Evolutionary conservation across 2,113 vertebrate genomes (phyloP).

Genomic region (Sialia sialis): DNA sequence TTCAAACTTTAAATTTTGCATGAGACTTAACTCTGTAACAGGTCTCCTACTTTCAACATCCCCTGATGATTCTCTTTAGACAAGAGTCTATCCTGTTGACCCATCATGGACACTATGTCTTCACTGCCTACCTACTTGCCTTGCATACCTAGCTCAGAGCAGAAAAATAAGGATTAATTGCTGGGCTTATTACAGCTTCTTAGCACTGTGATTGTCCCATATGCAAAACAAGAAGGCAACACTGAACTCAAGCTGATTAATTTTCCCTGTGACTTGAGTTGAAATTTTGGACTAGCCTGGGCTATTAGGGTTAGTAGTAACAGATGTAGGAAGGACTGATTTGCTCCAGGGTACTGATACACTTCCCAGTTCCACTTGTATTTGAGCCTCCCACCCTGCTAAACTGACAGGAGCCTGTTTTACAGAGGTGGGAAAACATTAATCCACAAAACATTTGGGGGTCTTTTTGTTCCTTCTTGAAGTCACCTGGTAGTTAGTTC

Average conservation of each 20-base stretch:
- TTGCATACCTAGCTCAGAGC: not conserved
- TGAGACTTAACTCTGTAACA: not conserved
- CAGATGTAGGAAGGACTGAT: not conserved
- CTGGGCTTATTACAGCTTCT: fast-evolving
- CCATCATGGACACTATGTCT: not conserved
- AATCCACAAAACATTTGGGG: not conserved
- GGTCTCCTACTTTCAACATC: not conserved
- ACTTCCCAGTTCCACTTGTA: not conserved
- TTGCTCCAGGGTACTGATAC: not conserved
- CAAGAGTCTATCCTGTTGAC: not conserved
- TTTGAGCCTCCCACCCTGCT: not conserved
- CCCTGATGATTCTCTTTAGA: not conserved
- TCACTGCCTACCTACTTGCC: not conserved
- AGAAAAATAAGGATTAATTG: not conserved
- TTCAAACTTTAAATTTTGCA: not conserved
- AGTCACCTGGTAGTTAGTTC: not conserved
- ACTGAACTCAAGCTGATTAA: fast-evolving
- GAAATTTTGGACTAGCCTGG: not conserved
- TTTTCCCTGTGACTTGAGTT: not conserved
- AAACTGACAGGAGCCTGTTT: not conserved
- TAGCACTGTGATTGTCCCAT: not conserved
- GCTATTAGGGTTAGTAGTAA: not conserved
- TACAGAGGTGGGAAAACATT: not conserved
- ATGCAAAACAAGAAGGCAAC: not conserved
- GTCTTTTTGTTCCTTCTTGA: not conserved